Conservation (phyloP, 2,113 vertebrate species). For the Rhinogobius similis region DNA sequence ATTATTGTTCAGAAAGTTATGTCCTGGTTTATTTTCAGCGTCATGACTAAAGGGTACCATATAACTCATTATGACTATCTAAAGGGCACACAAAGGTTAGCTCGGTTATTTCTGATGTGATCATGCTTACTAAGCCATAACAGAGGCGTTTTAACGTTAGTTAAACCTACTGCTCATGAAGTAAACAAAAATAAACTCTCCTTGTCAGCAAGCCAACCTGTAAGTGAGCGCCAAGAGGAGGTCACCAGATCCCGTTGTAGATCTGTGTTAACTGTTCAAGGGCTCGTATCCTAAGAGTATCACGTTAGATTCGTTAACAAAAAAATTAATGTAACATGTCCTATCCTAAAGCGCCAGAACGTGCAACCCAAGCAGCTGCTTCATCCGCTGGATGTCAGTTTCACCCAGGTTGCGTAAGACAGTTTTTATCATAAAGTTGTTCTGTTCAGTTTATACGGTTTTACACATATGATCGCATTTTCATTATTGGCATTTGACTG, state of each 20-base stretch:
- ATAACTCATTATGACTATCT: background rate
- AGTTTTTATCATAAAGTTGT: background rate
- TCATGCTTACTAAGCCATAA: background rate
- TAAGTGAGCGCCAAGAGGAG: conserved; percentile 17
- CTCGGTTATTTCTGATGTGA: background rate
- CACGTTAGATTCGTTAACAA: too few relatives aligned
- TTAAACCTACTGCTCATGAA: background rate
- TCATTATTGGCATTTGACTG: background rate
- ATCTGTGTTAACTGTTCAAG: background rate
- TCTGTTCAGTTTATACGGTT: background rate
- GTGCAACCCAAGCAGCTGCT: conserved; percentile 20
- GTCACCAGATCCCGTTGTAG: background rate
- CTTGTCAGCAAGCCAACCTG: conserved; percentile 7
- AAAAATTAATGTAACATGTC: background rate
- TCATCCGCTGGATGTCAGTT: conserved; percentile 37
- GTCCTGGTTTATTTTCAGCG: background rate
- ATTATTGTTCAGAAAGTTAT: background rate
- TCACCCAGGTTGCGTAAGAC: conserved; percentile 25
- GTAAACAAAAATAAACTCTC: background rate
- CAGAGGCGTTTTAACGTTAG: background rate
- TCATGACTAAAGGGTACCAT: background rate
- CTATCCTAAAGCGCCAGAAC: background rate
- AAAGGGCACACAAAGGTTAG: background rate
- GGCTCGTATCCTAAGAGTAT: background rate
- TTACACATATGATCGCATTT: background rate